These are phyloP conservation scores for Megamerina dolium DNA, from an alignment of 2,888 invertebrate species.

Conservation along the genomic window DNA sequence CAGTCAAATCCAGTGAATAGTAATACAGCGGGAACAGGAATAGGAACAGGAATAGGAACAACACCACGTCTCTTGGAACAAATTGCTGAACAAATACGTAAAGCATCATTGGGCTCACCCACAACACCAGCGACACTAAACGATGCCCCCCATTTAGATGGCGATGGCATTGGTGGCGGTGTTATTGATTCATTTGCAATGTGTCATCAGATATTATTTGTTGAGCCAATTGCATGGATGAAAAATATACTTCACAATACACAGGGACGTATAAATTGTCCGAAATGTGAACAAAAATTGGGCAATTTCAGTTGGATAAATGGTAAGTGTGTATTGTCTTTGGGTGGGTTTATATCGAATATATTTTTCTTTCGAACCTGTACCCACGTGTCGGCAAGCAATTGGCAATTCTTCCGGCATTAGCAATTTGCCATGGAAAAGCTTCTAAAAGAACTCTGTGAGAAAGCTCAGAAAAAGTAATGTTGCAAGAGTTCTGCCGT, in stretches of 20 bases:
- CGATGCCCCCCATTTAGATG: slow-evolving; percentile 14
- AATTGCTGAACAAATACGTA: slow-evolving; percentile 37
- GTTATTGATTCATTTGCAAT: slow-evolving; percentile 3
- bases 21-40: background rate
- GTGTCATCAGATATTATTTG: slow-evolving; percentile 74
- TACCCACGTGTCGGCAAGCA: no score
- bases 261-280: slow-evolving; percentile 80
- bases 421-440: no score
- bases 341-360: no score
- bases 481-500: no score
- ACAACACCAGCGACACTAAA: background rate
- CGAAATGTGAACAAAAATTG: slow-evolving; percentile 76
- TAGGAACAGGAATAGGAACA: slow-evolving; percentile 4
- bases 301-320: slow-evolving; percentile 89
- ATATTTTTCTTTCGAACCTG: no score
- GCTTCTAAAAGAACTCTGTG: no score
- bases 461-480: no score
- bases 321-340: no score
- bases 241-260: slow-evolving; percentile 60
- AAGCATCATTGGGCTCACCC: slow-evolving; percentile 29
- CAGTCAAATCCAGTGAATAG: no score
- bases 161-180: background rate
- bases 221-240: slow-evolving; percentile 92
- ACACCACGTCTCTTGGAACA: slow-evolving; percentile 37
- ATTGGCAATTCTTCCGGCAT: no score